A percentile compares a stretch with the other conserved stretches of the same genome.
phyloP scores from a whole-genome alignment of 2,113 vertebrate species.

The Ochotona princeps region DNA sequence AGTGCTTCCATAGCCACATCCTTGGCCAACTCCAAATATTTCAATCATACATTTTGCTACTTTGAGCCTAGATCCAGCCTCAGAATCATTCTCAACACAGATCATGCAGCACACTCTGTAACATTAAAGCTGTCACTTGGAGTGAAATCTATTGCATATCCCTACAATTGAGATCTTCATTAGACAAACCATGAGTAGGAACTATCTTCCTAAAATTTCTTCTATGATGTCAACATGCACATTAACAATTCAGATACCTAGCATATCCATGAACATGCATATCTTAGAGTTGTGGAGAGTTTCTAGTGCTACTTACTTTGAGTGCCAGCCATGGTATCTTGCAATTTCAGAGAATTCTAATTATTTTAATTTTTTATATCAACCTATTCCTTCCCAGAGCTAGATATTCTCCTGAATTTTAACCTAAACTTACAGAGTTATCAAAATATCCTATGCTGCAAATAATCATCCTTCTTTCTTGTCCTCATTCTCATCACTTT shows the following conservation, averaged over 20 bases:
- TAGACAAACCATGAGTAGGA: not conserved
- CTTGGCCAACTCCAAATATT: not conserved
- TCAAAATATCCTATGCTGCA: not conserved
- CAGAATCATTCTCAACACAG: not conserved
- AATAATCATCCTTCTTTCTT: not conserved
- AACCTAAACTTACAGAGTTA: not conserved
- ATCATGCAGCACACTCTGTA: not conserved
- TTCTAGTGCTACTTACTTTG: not conserved
- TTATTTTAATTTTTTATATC: not conserved
- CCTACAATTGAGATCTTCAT: not conserved
- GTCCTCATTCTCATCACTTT: not conserved
- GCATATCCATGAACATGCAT: not conserved
- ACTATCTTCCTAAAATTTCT: not conserved
- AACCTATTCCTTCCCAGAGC: not conserved
- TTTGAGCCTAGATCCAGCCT: not conserved
- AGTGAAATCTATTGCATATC: not conserved
- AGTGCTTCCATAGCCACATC: not conserved
- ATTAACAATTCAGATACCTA: conserved; percentile 3
- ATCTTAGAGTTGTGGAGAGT: not conserved
- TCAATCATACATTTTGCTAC: not conserved
- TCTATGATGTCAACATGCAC: not conserved
- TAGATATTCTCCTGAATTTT: not conserved
- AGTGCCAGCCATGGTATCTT: not conserved
- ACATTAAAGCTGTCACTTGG: conserved; percentile 7
- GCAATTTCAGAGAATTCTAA: not conserved